Evolutionary conservation across 2,888 invertebrate genomes (phyloP).

Genomic region (Xylota segnis): DNA sequence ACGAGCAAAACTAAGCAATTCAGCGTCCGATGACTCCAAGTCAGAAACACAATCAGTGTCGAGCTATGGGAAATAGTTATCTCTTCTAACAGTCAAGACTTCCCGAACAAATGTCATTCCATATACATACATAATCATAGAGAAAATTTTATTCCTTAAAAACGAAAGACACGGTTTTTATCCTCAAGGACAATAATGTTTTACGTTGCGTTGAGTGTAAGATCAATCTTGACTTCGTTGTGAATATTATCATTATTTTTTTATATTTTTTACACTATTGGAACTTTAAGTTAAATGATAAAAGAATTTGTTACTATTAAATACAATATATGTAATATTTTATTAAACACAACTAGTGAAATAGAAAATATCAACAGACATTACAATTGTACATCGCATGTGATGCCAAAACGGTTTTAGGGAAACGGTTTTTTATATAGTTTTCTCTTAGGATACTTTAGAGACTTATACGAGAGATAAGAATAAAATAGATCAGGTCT

Average conservation of each 20-base stretch:
- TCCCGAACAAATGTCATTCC: slow-evolving; percentile 64
- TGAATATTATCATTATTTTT: slow-evolving; percentile 16
- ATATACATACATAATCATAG: slow-evolving; percentile 51
- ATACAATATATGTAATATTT: slow-evolving; percentile 49
- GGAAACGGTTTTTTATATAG: slow-evolving; percentile 39
- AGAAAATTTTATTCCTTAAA: slow-evolving; percentile 35
- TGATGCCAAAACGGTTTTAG: slow-evolving; percentile 45
- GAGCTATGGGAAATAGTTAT: slow-evolving; percentile 73
- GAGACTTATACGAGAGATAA: slow-evolving; percentile 14
- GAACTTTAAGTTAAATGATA: slow-evolving; percentile 44
- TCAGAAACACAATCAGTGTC: slow-evolving; percentile 72
- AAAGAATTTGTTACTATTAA: slow-evolving; percentile 49
- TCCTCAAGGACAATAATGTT: slow-evolving; percentile 66
- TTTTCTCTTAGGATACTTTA: slow-evolving; percentile 29
- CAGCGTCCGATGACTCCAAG: slow-evolving; percentile 79
- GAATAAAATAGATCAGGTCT: slow-evolving; percentile 26
- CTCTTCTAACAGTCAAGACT: slow-evolving; percentile 33
- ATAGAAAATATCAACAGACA: slow-evolving; percentile 20
- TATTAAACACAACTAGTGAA: slow-evolving; percentile 30
- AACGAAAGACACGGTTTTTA: slow-evolving; percentile 10
- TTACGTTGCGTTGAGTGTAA: slow-evolving; percentile 21
- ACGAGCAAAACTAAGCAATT: slow-evolving; percentile 79
- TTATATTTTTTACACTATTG: slow-evolving; percentile 34
- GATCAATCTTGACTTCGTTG: slow-evolving; percentile 42
- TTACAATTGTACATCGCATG: slow-evolving; percentile 1